Percentiles rank a stretch among this genome's conserved stretches.
Conservation (phyloP, 2,888 invertebrate species). For the Heliconius charithonia region DNA sequence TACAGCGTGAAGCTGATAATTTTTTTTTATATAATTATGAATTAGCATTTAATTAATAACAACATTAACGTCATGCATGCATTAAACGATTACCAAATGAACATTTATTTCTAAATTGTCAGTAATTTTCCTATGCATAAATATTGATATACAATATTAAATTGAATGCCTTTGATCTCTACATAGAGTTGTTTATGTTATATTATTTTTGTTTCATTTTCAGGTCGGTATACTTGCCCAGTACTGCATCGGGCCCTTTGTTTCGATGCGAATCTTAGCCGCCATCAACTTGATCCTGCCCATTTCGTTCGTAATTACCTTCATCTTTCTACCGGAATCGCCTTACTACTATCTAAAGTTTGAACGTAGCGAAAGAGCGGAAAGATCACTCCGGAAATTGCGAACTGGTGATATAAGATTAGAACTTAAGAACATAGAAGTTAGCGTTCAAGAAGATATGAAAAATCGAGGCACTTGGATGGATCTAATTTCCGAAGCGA, state of each 20-base stretch:
- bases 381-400: constrained; percentile 83
- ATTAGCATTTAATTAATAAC: no score
- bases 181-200: neutral
- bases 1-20: no score
- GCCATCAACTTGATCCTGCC: constrained; percentile 83
- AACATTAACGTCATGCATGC: no score
- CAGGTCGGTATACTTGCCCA: constrained; percentile 85
- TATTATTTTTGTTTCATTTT: constrained; percentile 54
- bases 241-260: constrained; percentile 85
- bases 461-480: constrained; percentile 77
- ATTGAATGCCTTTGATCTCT: neutral
- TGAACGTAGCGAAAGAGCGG: constrained; percentile 81
- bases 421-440: constrained; percentile 82
- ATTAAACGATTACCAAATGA: no score
- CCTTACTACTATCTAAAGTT: constrained; percentile 84
- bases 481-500: constrained; percentile 81
- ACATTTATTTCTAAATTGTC: neutral
- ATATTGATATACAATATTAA: neutral
- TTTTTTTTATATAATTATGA: no score
- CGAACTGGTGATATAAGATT: constrained; percentile 82
- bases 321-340: constrained; percentile 87
- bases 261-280: constrained; percentile 80
- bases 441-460: constrained; percentile 81
- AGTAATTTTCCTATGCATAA: neutral
- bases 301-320: constrained; percentile 80